A percentile compares a stretch with the other conserved stretches of the same genome.
phyloP scores from a whole-genome alignment of 2,113 vertebrate genomes.

The Bathybates hornii region DNA sequence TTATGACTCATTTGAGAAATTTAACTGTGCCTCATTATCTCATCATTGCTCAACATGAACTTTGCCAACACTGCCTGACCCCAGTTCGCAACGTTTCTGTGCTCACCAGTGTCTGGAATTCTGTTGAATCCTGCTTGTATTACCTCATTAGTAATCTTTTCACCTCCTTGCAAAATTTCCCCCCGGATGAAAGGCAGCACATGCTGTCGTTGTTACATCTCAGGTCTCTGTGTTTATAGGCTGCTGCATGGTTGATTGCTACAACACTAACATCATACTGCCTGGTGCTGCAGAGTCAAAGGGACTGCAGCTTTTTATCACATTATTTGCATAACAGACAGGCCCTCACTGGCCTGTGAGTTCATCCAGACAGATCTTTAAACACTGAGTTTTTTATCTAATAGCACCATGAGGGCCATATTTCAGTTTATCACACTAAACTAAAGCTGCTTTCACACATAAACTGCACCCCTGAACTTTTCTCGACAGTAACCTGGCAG shows the following conservation, averaged over 20 bases:
- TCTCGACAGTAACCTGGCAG: neutral
- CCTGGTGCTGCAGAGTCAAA: conserved; percentile 15
- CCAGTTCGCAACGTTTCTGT: neutral
- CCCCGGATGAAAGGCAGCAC: conserved; percentile 5
- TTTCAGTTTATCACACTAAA: neutral
- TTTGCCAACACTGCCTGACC: neutral
- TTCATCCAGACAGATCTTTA: neutral
- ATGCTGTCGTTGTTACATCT: conserved; percentile 12
- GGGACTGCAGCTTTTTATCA: neutral
- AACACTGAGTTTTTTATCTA: neutral
- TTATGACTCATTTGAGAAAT: neutral
- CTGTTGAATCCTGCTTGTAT: neutral
- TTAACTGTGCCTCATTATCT: conserved; percentile 6
- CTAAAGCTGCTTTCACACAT: neutral
- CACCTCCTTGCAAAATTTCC: conserved; percentile 15
- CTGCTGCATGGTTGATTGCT: neutral
- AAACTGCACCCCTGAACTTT: neutral
- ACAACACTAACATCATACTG: neutral
- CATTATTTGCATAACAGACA: neutral
- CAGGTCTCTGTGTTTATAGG: conserved; percentile 8
- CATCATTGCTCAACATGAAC: neutral
- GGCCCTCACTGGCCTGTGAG: neutral
- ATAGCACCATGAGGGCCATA: neutral
- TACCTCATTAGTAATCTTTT: conserved; percentile 42
- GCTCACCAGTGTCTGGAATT: neutral